Base-by-base conservation (phyloP, 2,888 invertebrate species). In the Drosophila eohydei region DNA sequence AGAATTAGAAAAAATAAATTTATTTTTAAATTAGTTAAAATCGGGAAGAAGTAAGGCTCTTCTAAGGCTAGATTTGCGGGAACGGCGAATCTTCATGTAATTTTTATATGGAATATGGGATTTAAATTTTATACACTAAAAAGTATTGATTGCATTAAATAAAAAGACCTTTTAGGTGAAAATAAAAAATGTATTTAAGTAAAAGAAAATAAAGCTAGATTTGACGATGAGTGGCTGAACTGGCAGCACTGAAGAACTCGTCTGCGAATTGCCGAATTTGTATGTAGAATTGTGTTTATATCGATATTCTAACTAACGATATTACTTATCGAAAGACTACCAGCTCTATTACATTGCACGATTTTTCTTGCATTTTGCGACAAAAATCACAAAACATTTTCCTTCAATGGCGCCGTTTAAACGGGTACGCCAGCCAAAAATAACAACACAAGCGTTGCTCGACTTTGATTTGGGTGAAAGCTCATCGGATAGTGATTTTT, bases 401-500 rank as follows among this genome's bases (percentile, higher is more conserved):
- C 59, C 30, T 43, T 43, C 66, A 60, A 91, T 91, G 91, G 85
- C 89, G 62, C 87, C 91, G 5, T 90, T 89, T 68, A 91, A 91
- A 69, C 89, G 91, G 56, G 78, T 97, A 96, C 71, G 96, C 95
- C 67, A 96, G 95, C 90, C 92, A 12, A 92, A 93, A 81, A 91
- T 93, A 90, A 95, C 95, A 9, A 95, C 95, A 46, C 95, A 96
- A 75, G 95, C 96, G 8, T 93, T 97, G 64, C 93, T 97, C 57
- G 96, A 97, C 92, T 96, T 97, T 86, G 97, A 97, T 93, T 94
- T 97, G 69, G 98, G 96, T 41, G 97, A 97, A 68, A 98, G 98
- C 91, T 97, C 97, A 0, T 98, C 98, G 91, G 98, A 98, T 93
- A 98, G 98, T 70, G 98, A 98, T 93, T 98, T 98, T 93, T 95